Evolutionary conservation across 2,888 invertebrate species (phyloP), one percentile per base, ranked within the genome.

Genomic region (Melanostoma scalare): DNA sequence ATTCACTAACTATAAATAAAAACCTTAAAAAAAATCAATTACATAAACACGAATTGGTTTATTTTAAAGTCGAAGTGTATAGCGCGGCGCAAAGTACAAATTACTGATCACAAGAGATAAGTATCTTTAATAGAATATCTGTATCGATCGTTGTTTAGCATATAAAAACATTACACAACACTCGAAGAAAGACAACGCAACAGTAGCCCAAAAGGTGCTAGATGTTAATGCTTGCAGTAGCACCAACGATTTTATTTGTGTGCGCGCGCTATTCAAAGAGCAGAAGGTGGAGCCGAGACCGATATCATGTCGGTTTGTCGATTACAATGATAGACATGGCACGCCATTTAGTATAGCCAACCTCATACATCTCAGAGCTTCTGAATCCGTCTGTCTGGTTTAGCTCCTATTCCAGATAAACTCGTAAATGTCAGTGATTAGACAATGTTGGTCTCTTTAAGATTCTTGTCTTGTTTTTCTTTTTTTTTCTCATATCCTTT

Each of bases 1-100:
- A 20, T 33, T 56, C 48, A 31, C 6, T 20, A 20, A 52, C 46
- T 74, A 69, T 50, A 82, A 78, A 78, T 74, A 82, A 82, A 48
- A 68, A 35, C 67, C 20, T 20, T 20, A 20, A 20, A 20, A 20
- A 20, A 20, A 20, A 20, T 72, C 77, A 65, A 73, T 82, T 82
- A 82, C 82, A 78, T 78, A 82, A 82, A 82, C 78, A 78, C 52
- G 42, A 68, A 46, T 77, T 77, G 38, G 73, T 78, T 82, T 78
- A 65, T 73, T 63, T 68, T 30, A 60, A 74, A 55, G 30, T 42
- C 50, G 33, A 69, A 68, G 55, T 68, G 61, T 77, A 72, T 56
- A n/a, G 55, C 42, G 46, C 67, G 38, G 75, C 46, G 73, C 69
- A 82, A 82, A 74, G 68, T 78, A 82, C 82, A 82, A 82, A 82